Evolutionary conservation across 2,797 vertebrate genomes (phyloP).

Genomic region (Sebastolobus alascanus): DNA sequence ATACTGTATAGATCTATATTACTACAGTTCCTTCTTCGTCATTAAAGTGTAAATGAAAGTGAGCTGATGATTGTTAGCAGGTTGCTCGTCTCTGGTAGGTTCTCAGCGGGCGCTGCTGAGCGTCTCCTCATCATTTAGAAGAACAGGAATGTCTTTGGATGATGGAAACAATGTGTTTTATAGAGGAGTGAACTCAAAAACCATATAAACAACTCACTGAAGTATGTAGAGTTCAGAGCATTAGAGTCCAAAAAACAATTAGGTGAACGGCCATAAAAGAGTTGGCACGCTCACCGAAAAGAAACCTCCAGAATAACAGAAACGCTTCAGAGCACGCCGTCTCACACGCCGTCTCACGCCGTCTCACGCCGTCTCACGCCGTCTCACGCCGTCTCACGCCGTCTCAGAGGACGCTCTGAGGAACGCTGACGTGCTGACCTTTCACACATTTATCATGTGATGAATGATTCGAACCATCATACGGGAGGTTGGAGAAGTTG

Average conservation of each 20-base stretch:
- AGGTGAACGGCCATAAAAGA: conserved; percentile 55
- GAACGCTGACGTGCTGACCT: conserved; percentile 1
- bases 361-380: no score
- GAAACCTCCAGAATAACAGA: conserved; percentile 23
- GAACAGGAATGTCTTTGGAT: conserved; percentile 50
- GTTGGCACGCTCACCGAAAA: conserved; percentile 28
- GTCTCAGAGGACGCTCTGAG: neutral
- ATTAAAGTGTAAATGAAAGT: conserved; percentile 21
- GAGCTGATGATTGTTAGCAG: conserved; percentile 2
- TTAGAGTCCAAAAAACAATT: conserved; percentile 67
- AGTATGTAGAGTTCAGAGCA: conserved; percentile 46
- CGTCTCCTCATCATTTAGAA: conserved; percentile 25
- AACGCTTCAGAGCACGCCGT: conserved; percentile 35
- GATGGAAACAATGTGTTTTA: conserved; percentile 68
- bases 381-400: no score
- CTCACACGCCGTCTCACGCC: no score
- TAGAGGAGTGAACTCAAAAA: conserved; percentile 37
- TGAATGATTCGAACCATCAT: no score
- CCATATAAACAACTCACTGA: conserved; percentile 68
- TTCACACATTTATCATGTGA: no score
- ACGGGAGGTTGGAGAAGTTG: no score
- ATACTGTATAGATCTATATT: no score
- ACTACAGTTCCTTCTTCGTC: no score
- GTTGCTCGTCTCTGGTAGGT: neutral
- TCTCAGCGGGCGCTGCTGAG: conserved; percentile 8